Evolutionary conservation across 2,113 vertebrate species (phyloP), one percentile per base, ranked within the genome.

Genomic region (Turnix velox): DNA sequence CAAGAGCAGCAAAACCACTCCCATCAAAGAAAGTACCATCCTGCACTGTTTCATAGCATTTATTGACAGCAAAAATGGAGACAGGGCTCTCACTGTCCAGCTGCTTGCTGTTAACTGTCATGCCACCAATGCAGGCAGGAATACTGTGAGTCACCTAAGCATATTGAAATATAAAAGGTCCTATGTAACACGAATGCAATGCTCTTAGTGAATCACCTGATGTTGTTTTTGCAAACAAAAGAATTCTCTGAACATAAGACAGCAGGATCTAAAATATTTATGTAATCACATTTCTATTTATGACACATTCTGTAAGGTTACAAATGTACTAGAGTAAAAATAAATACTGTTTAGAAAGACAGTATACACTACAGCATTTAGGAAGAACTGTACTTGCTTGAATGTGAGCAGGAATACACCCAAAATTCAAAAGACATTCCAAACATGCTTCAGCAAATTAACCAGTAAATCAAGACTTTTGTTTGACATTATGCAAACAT

Each of bases 21-120:
- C 99, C 99, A 18, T 99, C 98, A 91, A 99, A 99, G 96, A 98
- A 98, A 46, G 98, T 98, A 84, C 99, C 99, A 10, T 98, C 96
- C 95, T 99, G 98, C 57, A 97, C 98, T 2, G 57, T 94, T 10
- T 45, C 86, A 72, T 98, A 99, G 96, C 99, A 99, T 89, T 97
- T 97, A 74, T 96, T 97, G 35, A 98, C 97, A 27, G 97, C 96
- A 57, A 97, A 97, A 30, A 96, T 79, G 1, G 98, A 98, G 9
- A 90, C 10, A 0, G 98, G 96, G 30, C 65, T 97, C 39, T 97
- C 95, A 0, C 97, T 94, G 54, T 98, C 96, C 92, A 99, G 76
- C 18, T 75, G 90, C 65, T 97, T 98, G 35, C 96, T 72, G 12
- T 99, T 99, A 43, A 99, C 90, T 10, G 83, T 97, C 92, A 99